Evolutionary conservation across 2,797 vertebrate species (phyloP), one percentile per base, ranked within the genome.

Genomic region (Melanogrammus aeglefinus): DNA sequence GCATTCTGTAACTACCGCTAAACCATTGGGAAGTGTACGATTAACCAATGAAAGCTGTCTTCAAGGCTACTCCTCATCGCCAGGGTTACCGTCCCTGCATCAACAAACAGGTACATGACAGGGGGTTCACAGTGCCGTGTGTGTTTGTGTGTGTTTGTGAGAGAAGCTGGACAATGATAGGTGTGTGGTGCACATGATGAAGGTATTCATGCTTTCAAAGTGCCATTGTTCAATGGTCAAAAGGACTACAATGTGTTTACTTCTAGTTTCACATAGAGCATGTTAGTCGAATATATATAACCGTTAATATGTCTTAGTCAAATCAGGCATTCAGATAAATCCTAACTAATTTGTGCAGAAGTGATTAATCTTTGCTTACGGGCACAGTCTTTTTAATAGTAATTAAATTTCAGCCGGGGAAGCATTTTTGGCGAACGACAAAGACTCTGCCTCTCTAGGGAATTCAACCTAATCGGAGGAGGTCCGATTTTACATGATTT

Each of bases 31-130:
- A 70, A 70, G 66, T 13, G n/a, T 70, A 29, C 9, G 66, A 27
- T 21, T n/a, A 27, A 33, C 88, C 82, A 90, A 94, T 94, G 92
- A 94, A 90, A 88, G 86, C 92, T 0, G 80, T 92, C 74, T 88
- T 92, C 80, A 86, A 85, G 77, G 84, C 93, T 73, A 70, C 75
- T 18, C 78, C 85, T 81, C 76, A 44, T 78, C 80, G 80, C 8
- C 80, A 77, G 77, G 86, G 90, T 69, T 84, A 77, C 27, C 57
- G 63, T 21, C 29, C 41, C 5, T 35, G 51, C 76, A 82, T n/a
- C 86, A 76, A 75, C 36, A 83, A 80, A 81, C 86, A 92, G 93
- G 91, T 93, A 92, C 44, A 3, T 6, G 69, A 31, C 35, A 3
- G 4, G 2, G 8, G 41, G 47, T 57, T 18, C n/a, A 27, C 24